A percentile compares a stretch with the other conserved stretches of the same genome.
Conservation (phyloP, 2,113 vertebrate species). For the Thryonomys swinderianus region DNA sequence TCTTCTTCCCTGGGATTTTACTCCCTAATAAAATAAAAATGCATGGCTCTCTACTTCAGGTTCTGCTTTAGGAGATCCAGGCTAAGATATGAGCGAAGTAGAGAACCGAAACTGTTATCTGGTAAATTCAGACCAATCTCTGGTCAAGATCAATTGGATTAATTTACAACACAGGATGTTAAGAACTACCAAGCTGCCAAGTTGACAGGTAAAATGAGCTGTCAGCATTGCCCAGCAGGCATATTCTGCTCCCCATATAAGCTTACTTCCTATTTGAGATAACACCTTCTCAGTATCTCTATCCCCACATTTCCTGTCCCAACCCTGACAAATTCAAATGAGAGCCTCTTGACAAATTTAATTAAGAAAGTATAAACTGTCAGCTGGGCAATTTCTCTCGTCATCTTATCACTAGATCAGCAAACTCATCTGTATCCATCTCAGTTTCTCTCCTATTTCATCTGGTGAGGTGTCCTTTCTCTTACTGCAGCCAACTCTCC, state of each 20-base stretch:
- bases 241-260: neutral
- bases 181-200: neutral
- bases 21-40: neutral
- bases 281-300: neutral
- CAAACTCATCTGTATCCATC: neutral
- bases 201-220: neutral
- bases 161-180: neutral
- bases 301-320: neutral
- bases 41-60: neutral
- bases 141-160: conserved; percentile 31
- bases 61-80: conserved; percentile 8
- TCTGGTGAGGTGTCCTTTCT: neutral
- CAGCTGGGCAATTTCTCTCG: neutral
- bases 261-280: neutral
- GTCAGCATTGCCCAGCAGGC: neutral
- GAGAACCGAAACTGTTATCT: neutral
- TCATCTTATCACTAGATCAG: neutral
- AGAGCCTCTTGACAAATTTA: conserved; percentile 4
- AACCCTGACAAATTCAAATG: neutral
- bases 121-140: conserved; percentile 23
- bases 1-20: neutral
- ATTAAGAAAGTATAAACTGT: conserved; percentile 36
- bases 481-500: neutral
- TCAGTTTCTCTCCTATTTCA: neutral
- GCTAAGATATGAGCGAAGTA: neutral